Evolutionary conservation across 2,888 invertebrate species (phyloP), one percentile per base, ranked within the genome.

Genomic region (Aspidapion aeneum): DNA sequence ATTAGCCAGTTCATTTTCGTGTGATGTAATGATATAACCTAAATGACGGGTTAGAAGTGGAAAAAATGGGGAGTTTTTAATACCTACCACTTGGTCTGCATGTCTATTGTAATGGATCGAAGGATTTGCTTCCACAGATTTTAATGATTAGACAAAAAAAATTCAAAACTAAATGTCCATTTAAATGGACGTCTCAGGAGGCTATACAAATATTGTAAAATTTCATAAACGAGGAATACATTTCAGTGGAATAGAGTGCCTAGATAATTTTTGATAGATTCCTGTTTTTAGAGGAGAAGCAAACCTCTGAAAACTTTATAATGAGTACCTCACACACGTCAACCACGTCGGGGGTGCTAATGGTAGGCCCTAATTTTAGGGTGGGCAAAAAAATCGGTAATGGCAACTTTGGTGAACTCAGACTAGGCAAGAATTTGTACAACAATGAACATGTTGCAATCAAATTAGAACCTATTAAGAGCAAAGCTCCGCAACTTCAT

Each of bases 401-500:
- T 87, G 99, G 99, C 77, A 99, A 99, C 86, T 99, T 99, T 81
- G 99, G 99, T 72, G 99, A 99, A 86, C 88, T 99, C 74, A 88
- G 99, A 81, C 89, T 99, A 82, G 98, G 97, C 91, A 99, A 98
- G 87, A 99, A 99, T 85, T 88, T 99, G 79, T 98, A 98, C 88
- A 99, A 97, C 87, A 98, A 97, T 88, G 98, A 99, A 86, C 98
- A 99, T 86, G 98, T 99, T 82, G 99, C 99, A 82, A 98, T 99
- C 82, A 99, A 99, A 87, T 90, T 99, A 93, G 99, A 99, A 88
- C 96, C 97, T 75, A 96, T 99, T 93, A 99, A 98, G 85, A 96
- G 98, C 76, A 96, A 98, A 88, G 98, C 98, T 78, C 98, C 99
- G 69, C 99, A 99, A 86, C 87, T 99, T 79, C 98, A 99, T 84